Conservation (phyloP, 2,797 vertebrate genomes). For the Hydrolagus colliei region DNA sequence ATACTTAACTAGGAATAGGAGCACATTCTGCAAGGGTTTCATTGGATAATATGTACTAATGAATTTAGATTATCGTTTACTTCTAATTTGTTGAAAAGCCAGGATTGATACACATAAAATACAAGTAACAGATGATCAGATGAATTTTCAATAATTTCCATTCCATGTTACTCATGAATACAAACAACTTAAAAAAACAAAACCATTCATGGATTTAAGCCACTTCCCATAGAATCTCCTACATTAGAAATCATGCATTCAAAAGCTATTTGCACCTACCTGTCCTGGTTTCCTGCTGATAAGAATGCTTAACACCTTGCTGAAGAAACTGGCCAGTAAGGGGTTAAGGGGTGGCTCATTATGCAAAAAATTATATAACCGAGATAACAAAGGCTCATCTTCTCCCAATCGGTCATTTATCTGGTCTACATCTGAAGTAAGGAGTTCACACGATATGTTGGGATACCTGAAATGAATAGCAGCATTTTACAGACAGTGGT, state of each 20-base stretch:
- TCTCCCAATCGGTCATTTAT: constrained; percentile 92
- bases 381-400: constrained; percentile 85
- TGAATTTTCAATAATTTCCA: neutral
- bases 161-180: neutral
- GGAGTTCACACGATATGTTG: constrained; percentile 96
- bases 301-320: constrained; percentile 96
- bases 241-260: neutral
- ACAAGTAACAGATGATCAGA: neutral
- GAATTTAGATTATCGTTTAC: no score
- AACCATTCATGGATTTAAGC: neutral
- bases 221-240: no score
- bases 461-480: constrained; percentile 67
- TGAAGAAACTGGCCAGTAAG: constrained; percentile 95
- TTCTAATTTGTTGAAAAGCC: no score
- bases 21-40: no score
- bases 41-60: no score
- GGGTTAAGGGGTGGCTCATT: constrained; percentile 88
- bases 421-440: constrained; percentile 90
- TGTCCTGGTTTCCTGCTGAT: constrained; percentile 97
- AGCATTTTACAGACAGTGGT: neutral
- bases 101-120: no score
- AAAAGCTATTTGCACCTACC: constrained; percentile 52
- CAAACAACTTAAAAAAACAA: neutral
- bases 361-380: constrained; percentile 87
- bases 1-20: no score